phyloP scores from a whole-genome alignment of 2,797 vertebrate genomes.

The Lithobates pipiens region DNA sequence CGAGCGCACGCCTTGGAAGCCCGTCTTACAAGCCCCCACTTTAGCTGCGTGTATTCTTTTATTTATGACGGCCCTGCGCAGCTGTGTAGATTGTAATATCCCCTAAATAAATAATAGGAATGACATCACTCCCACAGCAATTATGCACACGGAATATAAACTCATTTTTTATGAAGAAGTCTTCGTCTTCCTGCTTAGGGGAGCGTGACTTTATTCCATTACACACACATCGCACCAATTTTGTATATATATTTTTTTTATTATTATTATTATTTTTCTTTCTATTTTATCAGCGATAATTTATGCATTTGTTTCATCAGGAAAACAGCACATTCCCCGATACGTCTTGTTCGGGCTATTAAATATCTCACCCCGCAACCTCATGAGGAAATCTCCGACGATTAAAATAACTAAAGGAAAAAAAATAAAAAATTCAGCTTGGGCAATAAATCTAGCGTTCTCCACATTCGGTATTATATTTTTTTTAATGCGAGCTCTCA shows the following conservation, averaged over 20 bases:
- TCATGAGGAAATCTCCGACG: too few species aligned
- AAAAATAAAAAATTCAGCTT: too few species aligned
- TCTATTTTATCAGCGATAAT: constrained; percentile 28
- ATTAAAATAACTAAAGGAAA: too few species aligned
- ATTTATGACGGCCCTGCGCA: constrained; percentile 32
- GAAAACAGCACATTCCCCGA: constrained; percentile 29
- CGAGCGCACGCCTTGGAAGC: neutral
- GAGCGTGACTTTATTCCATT: constrained; percentile 49
- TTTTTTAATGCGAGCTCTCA: too few species aligned
- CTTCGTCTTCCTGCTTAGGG: constrained; percentile 14
- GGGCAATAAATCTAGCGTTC: too few species aligned
- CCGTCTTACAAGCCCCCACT: neutral
- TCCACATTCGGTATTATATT: too few species aligned
- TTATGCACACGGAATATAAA: constrained; percentile 28
- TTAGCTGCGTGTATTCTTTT: constrained; percentile 18
- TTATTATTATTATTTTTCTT: constrained; percentile 24
- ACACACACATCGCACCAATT: constrained; percentile 16
- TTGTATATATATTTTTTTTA: neutral
- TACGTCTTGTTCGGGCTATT: constrained; percentile 34
- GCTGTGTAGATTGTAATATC: constrained; percentile 38
- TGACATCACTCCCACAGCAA: constrained; percentile 43
- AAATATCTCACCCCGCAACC: constrained; percentile 26
- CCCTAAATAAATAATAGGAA: constrained; percentile 46
- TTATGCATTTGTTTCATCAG: constrained; percentile 42
- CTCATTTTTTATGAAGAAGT: neutral